phyloP scores from a whole-genome alignment of 2,113 vertebrate species.

The Thunnus maccoyii region DNA sequence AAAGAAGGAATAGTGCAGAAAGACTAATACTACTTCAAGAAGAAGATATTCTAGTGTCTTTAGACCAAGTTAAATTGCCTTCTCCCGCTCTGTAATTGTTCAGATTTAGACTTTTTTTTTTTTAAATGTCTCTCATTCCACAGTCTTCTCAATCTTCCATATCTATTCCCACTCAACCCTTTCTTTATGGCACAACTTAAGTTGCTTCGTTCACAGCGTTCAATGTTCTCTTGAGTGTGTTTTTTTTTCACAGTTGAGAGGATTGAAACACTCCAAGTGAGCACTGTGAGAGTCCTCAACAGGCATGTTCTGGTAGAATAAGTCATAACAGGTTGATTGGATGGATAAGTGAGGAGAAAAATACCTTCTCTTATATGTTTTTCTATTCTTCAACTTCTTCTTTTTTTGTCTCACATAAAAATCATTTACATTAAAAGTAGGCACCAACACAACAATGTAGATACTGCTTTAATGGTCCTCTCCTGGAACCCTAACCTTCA shows the following conservation, averaged over 20 bases:
- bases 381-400: not conserved
- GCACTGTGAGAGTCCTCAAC: not conserved
- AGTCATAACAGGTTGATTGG: not conserved
- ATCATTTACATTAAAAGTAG: not conserved
- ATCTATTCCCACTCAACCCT: not conserved
- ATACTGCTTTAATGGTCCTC: conserved; percentile 18
- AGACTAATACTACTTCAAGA: not conserved
- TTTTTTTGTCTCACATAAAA: not conserved
- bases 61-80: not conserved
- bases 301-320: not conserved
- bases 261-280: not conserved
- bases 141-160: not conserved
- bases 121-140: not conserved
- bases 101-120: not conserved
- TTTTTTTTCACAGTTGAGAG: not conserved
- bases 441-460: not conserved
- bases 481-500: conserved; percentile 12
- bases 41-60: not conserved
- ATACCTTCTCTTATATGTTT: not conserved
- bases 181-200: not conserved
- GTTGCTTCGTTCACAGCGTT: not conserved
- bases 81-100: not conserved
- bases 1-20: conserved; percentile 15
- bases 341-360: not conserved
- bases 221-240: not conserved